Base-by-base conservation (phyloP, 2,113 vertebrate genomes). In the Grallaria varia region DNA sequence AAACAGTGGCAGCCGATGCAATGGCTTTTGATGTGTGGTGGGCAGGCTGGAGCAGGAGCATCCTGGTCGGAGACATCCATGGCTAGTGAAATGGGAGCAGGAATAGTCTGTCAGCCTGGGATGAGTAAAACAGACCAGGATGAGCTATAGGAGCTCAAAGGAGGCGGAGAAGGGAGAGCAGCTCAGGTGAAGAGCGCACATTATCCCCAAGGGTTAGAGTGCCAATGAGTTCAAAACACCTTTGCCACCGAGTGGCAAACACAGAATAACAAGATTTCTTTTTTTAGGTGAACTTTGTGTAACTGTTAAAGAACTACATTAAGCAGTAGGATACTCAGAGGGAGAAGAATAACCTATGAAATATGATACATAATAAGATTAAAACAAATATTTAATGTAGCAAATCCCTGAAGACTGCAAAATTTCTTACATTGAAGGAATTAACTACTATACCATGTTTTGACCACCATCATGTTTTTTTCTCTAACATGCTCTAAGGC, bases 21-120 rank as follows among this genome's bases (percentile, higher is more conserved):
- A 64, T 42, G 2, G 2, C 15, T 76, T 83, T 55, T 23, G 35
- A 7, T 31, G 12, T 0, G 0, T 9, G 49, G 30, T 50, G 62
- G 30, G 47, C 30, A 72, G 63, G 49, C 39, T 80, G 53, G 25
- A 88, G 53, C 0, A 0, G 33, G 45, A 69, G 21, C n/a, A 49
- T 49, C 30, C 50, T 9, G 2, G 7, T n/a, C 3, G 10, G 71
- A 83, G 42, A 24, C 14, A 39, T 45, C 37, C 7, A 1, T 37
- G 74, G 39, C 9, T 22, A 28, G 31, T 59, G 39, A 50, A 83
- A 52, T 2, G 9, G 39, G n/a, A 87, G 5, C 45, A 69, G 66
- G 8, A 35, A 44, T 30, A 0, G 0, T n/a, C n/a, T 86, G 67
- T 25, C 53, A 55, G 39, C 52, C 35, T 55, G 31, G 22, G 9